Base-by-base conservation (phyloP, 1,140 invertebrate genomes). In the Pseudomyrmex concolor region DNA sequence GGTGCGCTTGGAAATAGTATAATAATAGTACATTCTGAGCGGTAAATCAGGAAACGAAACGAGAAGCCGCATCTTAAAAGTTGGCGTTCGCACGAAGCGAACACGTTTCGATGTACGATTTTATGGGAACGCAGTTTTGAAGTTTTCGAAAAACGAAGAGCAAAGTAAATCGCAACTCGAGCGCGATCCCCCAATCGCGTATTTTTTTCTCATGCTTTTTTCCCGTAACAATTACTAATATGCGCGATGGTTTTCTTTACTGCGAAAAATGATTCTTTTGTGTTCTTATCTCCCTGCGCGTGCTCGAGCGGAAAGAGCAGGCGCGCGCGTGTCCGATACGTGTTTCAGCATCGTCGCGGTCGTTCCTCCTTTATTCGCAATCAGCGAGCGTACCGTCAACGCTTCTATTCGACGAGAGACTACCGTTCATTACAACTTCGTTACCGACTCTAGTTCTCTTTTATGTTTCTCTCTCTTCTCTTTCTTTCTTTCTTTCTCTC, bases 361-460 rank as follows among this genome's bases (percentile, higher is more conserved):
- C 62, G 54, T 50, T 77, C 63, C 60, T 81, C 64, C 45, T 63
- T 76, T 54, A 54, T 76, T 66, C 73, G n/a, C 71, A 73, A 87
- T 87, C 72, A 50, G 17, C 43, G 63, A 85, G 70, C 59, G 43
- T 45, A 51, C 2, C 80, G 62, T 57, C 62, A 43, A 59, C 17
- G 57, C 25, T 67, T 70, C 71, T 43, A 72, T 78, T 78, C 60
- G 64, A 66, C 48, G 48, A 54, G 25, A 54, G 22, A 55, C 55
- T 63, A 66, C 51, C 50, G 83, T 82, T 85, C 70, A 83, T 85
- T 85, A 74, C 17, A 10, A 50, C 50, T 81, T 81, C 60, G 68
- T 84, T 84, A 84, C 60, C 19, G 60, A 15, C 55, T 19, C 13
- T 50, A 45, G 43, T 13, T 12, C 34, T 68, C 45, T 15, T 63